Conservation (phyloP, 2,888 invertebrate species). For the Noctua comes region DNA sequence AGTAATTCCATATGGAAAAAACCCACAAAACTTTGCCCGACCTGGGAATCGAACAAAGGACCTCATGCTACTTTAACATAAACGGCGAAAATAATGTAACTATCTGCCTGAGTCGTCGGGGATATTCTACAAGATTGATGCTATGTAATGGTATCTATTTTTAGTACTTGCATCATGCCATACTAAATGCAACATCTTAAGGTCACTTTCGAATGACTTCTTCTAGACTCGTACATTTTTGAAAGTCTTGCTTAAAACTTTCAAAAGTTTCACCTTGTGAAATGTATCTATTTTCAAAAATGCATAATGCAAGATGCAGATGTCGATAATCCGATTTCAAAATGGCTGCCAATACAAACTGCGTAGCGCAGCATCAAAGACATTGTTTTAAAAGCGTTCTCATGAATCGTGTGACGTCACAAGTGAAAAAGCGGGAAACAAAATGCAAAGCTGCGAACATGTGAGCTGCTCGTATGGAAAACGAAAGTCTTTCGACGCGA, state of each 20-base stretch:
- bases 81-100: not conserved
- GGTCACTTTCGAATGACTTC: not conserved
- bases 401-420: constrained; percentile 86
- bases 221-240: not conserved
- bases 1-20: too few species aligned
- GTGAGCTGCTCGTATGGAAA: constrained; percentile 89
- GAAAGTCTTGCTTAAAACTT: not conserved
- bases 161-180: not conserved
- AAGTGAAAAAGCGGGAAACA: constrained; percentile 87
- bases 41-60: not conserved
- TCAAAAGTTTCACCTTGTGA: constrained; percentile 2
- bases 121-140: not conserved
- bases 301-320: constrained; percentile 1
- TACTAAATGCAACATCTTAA: not conserved
- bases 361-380: constrained; percentile 30
- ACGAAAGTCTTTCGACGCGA: constrained; percentile 87
- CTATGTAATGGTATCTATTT: not conserved
- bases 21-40: not conserved
- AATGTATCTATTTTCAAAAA: constrained; percentile 6
- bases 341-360: constrained; percentile 11
- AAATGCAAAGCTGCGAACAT: constrained; percentile 87
- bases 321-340: not conserved
- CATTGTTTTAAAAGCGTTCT: constrained; percentile 69
- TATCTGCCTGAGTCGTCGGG: not conserved
- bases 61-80: not conserved